phyloP scores from a whole-genome alignment of 1,140 invertebrate species.

The Bombus picipes region DNA sequence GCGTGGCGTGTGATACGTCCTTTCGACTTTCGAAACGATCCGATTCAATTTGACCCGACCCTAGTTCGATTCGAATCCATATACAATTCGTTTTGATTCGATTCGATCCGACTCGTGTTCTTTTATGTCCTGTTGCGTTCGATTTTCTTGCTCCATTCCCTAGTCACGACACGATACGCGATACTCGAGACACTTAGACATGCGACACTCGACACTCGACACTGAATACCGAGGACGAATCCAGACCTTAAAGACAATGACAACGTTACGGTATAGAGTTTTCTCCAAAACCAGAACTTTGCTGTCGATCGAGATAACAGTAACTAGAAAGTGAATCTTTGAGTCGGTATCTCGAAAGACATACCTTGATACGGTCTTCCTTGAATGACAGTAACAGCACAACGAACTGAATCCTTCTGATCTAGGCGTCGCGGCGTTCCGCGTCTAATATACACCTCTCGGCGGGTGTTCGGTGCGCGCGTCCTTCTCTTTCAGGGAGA shows the following conservation, averaged over 20 bases:
- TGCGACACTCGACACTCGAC: slow-evolving; percentile 46
- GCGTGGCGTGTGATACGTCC: not conserved
- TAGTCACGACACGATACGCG: slow-evolving; percentile 31
- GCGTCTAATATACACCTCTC: slow-evolving; percentile 80
- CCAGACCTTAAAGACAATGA: slow-evolving; percentile 15
- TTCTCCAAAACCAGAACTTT: slow-evolving; percentile 7
- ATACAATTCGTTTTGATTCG: not conserved
- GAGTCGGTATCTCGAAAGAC: slow-evolving; percentile 13
- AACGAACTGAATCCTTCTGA: slow-evolving; percentile 76
- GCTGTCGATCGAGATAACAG: slow-evolving; percentile 12
- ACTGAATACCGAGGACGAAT: slow-evolving; percentile 46
- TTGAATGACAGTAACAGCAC: slow-evolving; percentile 34
- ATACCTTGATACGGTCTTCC: slow-evolving; percentile 38
- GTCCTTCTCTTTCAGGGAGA: slow-evolving; percentile 47
- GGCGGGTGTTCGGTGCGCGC: slow-evolving; percentile 59
- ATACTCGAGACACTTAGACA: slow-evolving; percentile 35
- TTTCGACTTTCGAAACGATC: not conserved
- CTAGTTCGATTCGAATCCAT: not conserved
- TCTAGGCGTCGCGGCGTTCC: slow-evolving; percentile 71
- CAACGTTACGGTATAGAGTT: not conserved
- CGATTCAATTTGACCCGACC: not conserved
- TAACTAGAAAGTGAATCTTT: not conserved
- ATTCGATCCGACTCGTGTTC: not conserved
- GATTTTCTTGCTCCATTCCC: slow-evolving; percentile 21
- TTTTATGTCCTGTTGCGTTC: not conserved